These are phyloP conservation scores for Myodes glareolus DNA, from an alignment of 2,113 vertebrate species.

Conservation along the genomic window DNA sequence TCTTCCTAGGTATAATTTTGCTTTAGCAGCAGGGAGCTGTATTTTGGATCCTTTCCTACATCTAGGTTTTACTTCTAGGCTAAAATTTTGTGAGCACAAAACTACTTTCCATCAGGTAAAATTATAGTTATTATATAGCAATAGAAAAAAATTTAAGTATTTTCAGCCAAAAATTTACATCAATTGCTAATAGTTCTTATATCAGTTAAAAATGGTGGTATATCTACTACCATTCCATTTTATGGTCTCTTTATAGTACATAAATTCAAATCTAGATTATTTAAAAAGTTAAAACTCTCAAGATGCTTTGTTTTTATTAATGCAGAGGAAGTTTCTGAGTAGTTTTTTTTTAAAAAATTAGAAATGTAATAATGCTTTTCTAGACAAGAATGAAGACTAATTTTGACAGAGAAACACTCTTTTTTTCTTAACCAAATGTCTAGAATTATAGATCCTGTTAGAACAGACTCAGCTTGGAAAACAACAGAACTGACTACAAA, in stretches of 20 bases:
- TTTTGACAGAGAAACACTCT: constrained; percentile 6
- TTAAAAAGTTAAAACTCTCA: constrained; percentile 35
- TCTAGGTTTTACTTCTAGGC: constrained; percentile 65
- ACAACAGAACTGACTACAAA: neutral
- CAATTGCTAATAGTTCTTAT: constrained; percentile 66
- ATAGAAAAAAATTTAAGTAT: constrained; percentile 57
- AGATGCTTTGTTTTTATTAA: constrained; percentile 37
- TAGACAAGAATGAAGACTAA: constrained; percentile 42
- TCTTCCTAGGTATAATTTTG: constrained; percentile 70
- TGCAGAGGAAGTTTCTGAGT: constrained; percentile 43
- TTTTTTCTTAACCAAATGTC: constrained; percentile 27
- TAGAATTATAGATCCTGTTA: neutral
- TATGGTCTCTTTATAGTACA: constrained; percentile 30
- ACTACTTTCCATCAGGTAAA: constrained; percentile 76
- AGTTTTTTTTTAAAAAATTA: constrained; percentile 56
- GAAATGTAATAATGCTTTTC: constrained; percentile 8
- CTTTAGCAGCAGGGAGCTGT: constrained; percentile 71
- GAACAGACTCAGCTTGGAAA: constrained; percentile 7
- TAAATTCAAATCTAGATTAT: constrained; percentile 31
- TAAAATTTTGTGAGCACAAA: constrained; percentile 69
- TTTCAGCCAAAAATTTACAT: constrained; percentile 73
- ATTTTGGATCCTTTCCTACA: constrained; percentile 68
- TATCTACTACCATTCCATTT: neutral
- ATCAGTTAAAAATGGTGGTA: neutral
- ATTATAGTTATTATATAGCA: constrained; percentile 76